Evolutionary conservation across 1,140 invertebrate species (phyloP).

Genomic region (Microplitis mediator): DNA sequence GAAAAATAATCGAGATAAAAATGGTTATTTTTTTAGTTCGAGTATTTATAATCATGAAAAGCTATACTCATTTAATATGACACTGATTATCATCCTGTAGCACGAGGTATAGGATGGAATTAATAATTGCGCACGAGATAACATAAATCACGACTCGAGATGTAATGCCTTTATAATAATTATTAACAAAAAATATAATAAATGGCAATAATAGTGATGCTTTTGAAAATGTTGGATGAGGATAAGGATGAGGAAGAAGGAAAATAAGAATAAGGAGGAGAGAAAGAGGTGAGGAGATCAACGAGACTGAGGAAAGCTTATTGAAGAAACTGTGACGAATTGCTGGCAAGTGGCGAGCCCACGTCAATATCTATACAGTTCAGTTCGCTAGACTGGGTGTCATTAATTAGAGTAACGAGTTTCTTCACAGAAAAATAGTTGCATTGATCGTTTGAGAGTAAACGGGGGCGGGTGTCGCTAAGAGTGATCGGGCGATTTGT

Average conservation of each 20-base stretch:
- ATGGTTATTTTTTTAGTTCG: not conserved
- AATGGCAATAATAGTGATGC: not conserved
- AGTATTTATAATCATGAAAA: slow-evolving; percentile 1
- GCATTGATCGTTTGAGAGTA: slow-evolving; percentile 14
- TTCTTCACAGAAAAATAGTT: slow-evolving; percentile 18
- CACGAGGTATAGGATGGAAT: not conserved
- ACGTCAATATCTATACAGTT: not conserved
- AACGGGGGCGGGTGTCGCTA: slow-evolving; percentile 13
- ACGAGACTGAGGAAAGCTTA: not conserved
- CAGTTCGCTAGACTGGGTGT: not conserved
- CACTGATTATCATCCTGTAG: slow-evolving; percentile 7
- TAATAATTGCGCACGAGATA: slow-evolving; percentile 9
- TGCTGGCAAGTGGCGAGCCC: slow-evolving; percentile 12
- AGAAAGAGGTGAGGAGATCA: not conserved
- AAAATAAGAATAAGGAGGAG: not conserved
- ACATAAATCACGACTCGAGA: not conserved
- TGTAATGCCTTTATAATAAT: not conserved
- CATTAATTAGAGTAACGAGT: slow-evolving; percentile 32
- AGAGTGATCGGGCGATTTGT: slow-evolving; percentile 28
- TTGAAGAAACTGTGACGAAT: slow-evolving; percentile 18
- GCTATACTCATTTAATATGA: slow-evolving; percentile 14
- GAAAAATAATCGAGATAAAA: too few species aligned
- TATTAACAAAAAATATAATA: not conserved
- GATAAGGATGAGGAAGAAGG: not conserved
- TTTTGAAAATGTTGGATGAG: too few species aligned